Conservation (phyloP, 2,113 vertebrate genomes). For the Ia io region DNA sequence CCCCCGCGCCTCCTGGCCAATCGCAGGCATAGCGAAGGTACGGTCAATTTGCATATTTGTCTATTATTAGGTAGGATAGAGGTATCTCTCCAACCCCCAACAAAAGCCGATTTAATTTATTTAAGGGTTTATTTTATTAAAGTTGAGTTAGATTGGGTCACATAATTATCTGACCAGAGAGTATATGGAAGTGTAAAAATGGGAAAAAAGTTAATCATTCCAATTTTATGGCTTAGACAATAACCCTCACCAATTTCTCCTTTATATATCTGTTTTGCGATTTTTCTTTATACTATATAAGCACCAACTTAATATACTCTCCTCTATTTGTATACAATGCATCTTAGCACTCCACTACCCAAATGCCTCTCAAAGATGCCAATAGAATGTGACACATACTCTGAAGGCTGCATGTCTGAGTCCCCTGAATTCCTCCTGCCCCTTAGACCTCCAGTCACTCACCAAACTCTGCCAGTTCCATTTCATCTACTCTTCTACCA, state of each 20-base stretch:
- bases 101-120: background rate
- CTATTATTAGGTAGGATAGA: too few relatives aligned
- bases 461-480: too few relatives aligned
- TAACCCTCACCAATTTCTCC: background rate
- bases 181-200: background rate
- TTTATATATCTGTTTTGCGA: background rate
- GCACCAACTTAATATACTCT: background rate
- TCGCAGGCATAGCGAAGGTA: too few relatives aligned
- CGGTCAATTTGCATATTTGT: too few relatives aligned
- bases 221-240: background rate
- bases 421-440: too few relatives aligned
- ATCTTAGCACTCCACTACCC: background rate
- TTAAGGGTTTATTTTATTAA: background rate
- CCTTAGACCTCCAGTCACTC: too few relatives aligned
- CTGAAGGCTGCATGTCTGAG: too few relatives aligned
- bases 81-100: background rate
- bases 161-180: background rate
- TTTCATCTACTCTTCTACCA: too few relatives aligned
- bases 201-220: background rate
- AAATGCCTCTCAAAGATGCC: too few relatives aligned
- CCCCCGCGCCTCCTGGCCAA: too few relatives aligned
- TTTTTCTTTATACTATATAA: background rate
- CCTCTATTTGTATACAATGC: background rate
- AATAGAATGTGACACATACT: too few relatives aligned
- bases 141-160: background rate